A percentile compares a stretch with the other conserved stretches of the same genome.
Conservation (phyloP, 2,888 invertebrate genomes). For the Epinotia ramella region DNA sequence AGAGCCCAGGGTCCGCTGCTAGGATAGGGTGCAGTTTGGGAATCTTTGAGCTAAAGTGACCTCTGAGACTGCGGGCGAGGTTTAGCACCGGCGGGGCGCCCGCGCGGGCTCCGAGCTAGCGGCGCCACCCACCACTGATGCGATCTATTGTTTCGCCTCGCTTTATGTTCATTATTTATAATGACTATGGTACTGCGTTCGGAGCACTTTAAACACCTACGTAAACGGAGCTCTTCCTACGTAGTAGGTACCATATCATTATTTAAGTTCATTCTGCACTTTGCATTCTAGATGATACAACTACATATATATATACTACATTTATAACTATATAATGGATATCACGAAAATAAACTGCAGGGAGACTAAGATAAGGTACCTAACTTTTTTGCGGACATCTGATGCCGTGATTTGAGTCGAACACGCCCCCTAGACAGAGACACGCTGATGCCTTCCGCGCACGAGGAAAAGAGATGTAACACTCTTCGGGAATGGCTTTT, state of each 20-base stretch:
- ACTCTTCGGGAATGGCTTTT: too few relatives aligned
- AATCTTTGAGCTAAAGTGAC: not conserved
- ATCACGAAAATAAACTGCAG: too few relatives aligned
- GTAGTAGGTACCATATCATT: not conserved
- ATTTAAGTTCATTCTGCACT: not conserved
- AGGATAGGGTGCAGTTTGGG: not conserved
- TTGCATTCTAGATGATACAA: not conserved
- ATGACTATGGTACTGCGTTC: conserved; percentile 72
- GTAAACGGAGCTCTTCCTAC: conserved; percentile 50
- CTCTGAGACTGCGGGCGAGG: not conserved
- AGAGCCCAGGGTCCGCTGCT: not conserved
- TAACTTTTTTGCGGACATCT: too few relatives aligned
- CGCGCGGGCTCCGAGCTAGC: not conserved
- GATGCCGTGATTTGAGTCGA: too few relatives aligned
- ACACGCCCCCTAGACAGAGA: too few relatives aligned
- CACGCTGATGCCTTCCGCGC: too few relatives aligned
- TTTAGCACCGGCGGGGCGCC: not conserved
- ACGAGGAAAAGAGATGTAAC: too few relatives aligned
- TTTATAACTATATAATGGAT: too few relatives aligned
- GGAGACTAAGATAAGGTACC: too few relatives aligned
- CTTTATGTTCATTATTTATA: conserved; percentile 79
- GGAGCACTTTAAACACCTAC: conserved; percentile 69
- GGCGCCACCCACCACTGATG: conserved; percentile 63
- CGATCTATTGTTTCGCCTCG: conserved; percentile 74
- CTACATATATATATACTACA: too few relatives aligned